phyloP scores from a whole-genome alignment of 2,113 vertebrate genomes.

The Vireo altiloquus region DNA sequence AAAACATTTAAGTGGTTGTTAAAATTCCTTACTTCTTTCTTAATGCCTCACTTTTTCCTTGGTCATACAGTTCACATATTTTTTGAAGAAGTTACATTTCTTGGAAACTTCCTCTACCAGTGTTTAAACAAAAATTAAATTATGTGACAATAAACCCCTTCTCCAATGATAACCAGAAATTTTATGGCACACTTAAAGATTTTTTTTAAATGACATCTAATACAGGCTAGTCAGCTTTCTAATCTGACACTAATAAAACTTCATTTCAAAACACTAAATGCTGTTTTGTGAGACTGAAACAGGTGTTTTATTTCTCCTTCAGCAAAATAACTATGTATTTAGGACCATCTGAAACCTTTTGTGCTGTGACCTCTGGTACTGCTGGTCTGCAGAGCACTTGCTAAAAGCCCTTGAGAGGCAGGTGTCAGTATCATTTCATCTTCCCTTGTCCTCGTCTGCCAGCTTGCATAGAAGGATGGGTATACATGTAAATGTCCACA shows the following conservation, averaged over 20 bases:
- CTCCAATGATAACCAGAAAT: neutral
- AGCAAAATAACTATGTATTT: neutral
- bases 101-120: neutral
- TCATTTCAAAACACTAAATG: conserved; percentile 50
- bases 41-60: neutral
- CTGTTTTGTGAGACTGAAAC: conserved; percentile 6
- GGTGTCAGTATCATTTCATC: neutral
- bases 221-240: neutral
- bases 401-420: neutral
- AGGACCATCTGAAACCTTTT: neutral
- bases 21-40: neutral
- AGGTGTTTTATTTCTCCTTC: neutral
- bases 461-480: neutral
- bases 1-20: neutral
- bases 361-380: neutral
- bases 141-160: neutral
- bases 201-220: neutral
- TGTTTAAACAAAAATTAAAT: neutral
- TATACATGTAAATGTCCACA: neutral
- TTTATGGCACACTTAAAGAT: neutral
- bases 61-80: neutral
- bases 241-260: neutral
- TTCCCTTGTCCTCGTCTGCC: neutral
- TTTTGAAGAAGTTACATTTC: neutral
- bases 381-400: neutral